Evolutionary conservation across 30 jellyfish, hydroid and myxozoan species (phyloP).

Genomic region (Aurelia sp.): DNA sequence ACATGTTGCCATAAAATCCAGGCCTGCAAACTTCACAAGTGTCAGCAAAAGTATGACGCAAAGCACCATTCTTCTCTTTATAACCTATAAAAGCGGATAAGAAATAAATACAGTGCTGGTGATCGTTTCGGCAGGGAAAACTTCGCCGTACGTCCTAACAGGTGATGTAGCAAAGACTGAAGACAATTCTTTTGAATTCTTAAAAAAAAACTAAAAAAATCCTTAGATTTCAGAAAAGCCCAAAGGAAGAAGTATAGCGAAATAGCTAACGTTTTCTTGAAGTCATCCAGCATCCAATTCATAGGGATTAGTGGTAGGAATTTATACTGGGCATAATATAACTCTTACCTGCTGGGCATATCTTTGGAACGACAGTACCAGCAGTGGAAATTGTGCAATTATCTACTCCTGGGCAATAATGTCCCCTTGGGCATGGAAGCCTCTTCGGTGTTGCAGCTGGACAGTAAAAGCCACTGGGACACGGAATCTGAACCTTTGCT

Average conservation of each 20-base stretch:
- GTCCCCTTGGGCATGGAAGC: constrained; percentile 93
- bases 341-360: constrained; percentile 85
- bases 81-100: constrained; percentile 48
- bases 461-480: constrained; percentile 91
- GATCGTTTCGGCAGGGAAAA: too few relatives aligned
- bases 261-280: too few relatives aligned
- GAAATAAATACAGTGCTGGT: too few relatives aligned
- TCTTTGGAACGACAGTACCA: constrained; percentile 78
- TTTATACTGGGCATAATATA: too few relatives aligned
- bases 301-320: too few relatives aligned
- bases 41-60: constrained; percentile 69
- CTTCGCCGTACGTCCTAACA: too few relatives aligned
- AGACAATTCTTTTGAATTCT: too few relatives aligned
- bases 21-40: constrained; percentile 94
- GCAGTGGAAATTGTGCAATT: constrained; percentile 73
- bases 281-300: too few relatives aligned
- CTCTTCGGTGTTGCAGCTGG: constrained; percentile 78
- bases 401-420: constrained; percentile 86
- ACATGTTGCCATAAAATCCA: constrained; percentile 78
- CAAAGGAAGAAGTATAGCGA: too few relatives aligned
- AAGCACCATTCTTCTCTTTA: constrained; percentile 81
- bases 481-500: constrained; percentile 79
- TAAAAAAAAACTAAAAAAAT: too few relatives aligned
- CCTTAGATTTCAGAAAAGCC: too few relatives aligned
- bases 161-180: too few relatives aligned